Evolutionary conservation across 2,797 vertebrate species (phyloP).

Genomic region (Trachurus trachurus): DNA sequence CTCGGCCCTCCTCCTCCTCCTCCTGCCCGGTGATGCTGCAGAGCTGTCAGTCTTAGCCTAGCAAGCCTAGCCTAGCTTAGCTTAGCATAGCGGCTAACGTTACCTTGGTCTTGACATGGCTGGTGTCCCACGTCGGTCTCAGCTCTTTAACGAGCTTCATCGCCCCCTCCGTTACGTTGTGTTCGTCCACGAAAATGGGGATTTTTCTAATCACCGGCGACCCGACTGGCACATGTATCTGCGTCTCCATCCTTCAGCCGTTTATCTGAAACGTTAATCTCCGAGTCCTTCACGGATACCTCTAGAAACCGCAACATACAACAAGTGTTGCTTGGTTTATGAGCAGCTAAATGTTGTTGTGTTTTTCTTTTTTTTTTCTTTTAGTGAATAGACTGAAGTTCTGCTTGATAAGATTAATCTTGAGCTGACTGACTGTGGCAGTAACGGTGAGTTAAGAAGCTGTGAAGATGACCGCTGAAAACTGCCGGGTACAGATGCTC

Average conservation of each 20-base stretch:
- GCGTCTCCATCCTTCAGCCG: constrained; percentile 84
- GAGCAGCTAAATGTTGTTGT: background rate
- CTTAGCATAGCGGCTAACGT: constrained; percentile 52
- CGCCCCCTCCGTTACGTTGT: constrained; percentile 90
- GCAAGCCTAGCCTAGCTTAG: constrained; percentile 68
- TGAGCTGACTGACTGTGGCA: background rate
- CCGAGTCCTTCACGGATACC: constrained; percentile 48
- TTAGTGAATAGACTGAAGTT: background rate
- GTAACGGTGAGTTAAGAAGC: background rate
- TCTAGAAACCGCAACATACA: constrained; percentile 50
- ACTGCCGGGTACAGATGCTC: constrained; percentile 53
- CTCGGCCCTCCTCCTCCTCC: constrained; percentile 39
- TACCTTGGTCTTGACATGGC: constrained; percentile 90
- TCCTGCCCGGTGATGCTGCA: constrained; percentile 50
- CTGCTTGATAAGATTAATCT: background rate
- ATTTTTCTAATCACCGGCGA: constrained; percentile 87
- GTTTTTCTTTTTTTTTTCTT: background rate
- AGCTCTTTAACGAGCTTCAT: constrained; percentile 92
- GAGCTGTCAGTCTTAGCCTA: constrained; percentile 56
- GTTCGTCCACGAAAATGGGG: constrained; percentile 89
- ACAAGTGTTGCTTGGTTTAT: constrained; percentile 13
- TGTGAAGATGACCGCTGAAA: constrained; percentile 17
- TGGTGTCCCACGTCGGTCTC: constrained; percentile 90
- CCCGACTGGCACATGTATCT: constrained; percentile 87
- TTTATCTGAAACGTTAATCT: constrained; percentile 51